Percentiles rank a stretch among this genome's conserved stretches.
Evolutionary conservation across 2,797 vertebrate species (phyloP).

Genomic region (Oophaga sylvatica): DNA sequence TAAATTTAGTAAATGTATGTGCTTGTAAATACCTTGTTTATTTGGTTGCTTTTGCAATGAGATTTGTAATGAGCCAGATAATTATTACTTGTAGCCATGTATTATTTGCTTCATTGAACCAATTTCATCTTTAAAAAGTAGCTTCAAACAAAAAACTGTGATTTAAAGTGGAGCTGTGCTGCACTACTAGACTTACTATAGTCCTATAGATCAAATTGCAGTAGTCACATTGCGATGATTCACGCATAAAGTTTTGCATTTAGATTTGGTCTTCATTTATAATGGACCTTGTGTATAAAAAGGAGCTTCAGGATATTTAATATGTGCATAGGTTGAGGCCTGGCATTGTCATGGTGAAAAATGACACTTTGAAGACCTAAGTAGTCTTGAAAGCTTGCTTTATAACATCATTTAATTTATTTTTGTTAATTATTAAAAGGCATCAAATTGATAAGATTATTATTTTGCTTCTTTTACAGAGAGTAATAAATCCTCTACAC

Average conservation of each 20-base stretch:
- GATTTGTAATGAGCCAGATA: conserved; percentile 16
- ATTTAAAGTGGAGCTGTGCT: background rate
- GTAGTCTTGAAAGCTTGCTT: no score
- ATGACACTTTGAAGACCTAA: no score
- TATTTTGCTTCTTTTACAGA: no score
- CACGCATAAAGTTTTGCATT: no score
- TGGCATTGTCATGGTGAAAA: no score
- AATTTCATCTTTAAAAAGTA: background rate
- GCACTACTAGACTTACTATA: background rate
- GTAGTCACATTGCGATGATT: background rate
- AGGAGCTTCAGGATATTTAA: no score
- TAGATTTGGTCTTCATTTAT: background rate
- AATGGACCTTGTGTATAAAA: background rate
- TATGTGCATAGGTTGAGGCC: no score
- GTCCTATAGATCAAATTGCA: background rate
- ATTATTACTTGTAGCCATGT: background rate
- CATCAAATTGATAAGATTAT: no score
- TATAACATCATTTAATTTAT: no score
- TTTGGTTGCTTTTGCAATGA: background rate
- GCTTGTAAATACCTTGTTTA: conserved; percentile 1
- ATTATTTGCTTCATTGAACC: conserved; percentile 16
- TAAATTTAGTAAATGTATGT: background rate
- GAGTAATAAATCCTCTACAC: no score
- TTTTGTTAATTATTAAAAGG: no score
- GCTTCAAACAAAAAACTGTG: background rate